phyloP scores from a whole-genome alignment of 2,113 vertebrate genomes.

The Oreochromis aureus region DNA sequence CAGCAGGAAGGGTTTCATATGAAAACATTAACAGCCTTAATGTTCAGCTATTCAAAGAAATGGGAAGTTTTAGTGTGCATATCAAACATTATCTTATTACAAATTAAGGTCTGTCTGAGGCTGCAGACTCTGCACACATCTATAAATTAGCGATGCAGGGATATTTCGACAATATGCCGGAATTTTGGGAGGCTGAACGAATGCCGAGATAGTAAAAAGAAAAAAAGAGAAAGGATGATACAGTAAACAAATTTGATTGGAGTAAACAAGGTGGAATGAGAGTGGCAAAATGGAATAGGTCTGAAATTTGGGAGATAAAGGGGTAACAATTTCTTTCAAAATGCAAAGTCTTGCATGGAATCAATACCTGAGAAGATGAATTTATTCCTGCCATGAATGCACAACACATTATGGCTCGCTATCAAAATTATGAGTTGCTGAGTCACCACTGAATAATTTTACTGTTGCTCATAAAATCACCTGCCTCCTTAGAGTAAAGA shows the following conservation, averaged over 20 bases:
- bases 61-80: constrained; percentile 4
- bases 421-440: not conserved
- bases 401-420: not conserved
- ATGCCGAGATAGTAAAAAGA: not conserved
- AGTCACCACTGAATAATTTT: not conserved
- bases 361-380: not conserved
- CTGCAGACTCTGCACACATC: not conserved
- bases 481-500: not conserved
- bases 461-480: not conserved
- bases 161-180: not conserved
- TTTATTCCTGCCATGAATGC: not conserved
- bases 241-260: not conserved
- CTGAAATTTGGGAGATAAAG: constrained; percentile 1
- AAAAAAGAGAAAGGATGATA: not conserved
- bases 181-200: not conserved
- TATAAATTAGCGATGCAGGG: not conserved
- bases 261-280: not conserved
- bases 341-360: not conserved
- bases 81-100: not conserved
- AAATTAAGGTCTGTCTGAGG: constrained; percentile 9
- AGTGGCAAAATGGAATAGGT: not conserved
- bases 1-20: not conserved
- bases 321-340: not conserved
- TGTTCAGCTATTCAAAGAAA: constrained; percentile 31
- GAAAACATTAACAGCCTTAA: constrained; percentile 21